These are phyloP conservation scores for Rhinoderma darwinii DNA, from an alignment of 2,113 vertebrate genomes.

Conservation along the genomic window DNA sequence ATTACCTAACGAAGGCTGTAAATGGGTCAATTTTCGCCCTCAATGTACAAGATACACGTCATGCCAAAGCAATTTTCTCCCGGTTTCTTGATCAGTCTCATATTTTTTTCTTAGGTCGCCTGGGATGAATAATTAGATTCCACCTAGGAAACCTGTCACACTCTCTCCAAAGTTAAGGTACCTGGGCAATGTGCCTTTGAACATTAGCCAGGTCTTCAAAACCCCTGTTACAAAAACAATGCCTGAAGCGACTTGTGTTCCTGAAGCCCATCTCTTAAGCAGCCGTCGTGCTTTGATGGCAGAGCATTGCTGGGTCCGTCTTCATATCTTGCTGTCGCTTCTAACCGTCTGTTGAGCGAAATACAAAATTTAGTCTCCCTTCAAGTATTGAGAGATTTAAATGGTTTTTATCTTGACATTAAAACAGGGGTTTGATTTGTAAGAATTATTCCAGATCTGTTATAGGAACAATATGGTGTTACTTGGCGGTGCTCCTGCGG, in stretches of 20 bases:
- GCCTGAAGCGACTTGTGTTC: constrained; percentile 17
- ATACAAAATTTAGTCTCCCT: constrained; percentile 18
- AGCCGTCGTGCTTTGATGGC: constrained; percentile 25
- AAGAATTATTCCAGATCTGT: constrained; percentile 19
- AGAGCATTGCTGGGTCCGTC: background rate
- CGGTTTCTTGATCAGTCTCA: background rate
- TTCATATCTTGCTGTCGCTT: constrained; percentile 29
- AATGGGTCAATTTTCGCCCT: constrained; percentile 44
- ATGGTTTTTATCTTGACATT: constrained; percentile 28
- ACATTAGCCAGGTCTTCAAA: constrained; percentile 42
- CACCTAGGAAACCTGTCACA: constrained; percentile 31
- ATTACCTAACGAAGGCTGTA: constrained; percentile 12
- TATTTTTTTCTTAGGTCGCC: background rate
- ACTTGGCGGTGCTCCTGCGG: constrained; percentile 31
- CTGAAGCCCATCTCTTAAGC: background rate
- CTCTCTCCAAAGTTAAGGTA: background rate
- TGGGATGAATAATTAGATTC: constrained; percentile 7
- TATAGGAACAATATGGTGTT: constrained; percentile 38
- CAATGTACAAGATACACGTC: constrained; percentile 38
- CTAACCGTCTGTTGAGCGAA: constrained; percentile 12
- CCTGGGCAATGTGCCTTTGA: constrained; percentile 44
- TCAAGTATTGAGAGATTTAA: background rate
- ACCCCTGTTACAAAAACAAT: constrained; percentile 29
- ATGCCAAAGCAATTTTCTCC: constrained; percentile 23
- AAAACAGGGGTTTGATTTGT: constrained; percentile 14